phyloP scores from a whole-genome alignment of 1,140 invertebrate genomes.

The Macrosteles quadrilineatus region DNA sequence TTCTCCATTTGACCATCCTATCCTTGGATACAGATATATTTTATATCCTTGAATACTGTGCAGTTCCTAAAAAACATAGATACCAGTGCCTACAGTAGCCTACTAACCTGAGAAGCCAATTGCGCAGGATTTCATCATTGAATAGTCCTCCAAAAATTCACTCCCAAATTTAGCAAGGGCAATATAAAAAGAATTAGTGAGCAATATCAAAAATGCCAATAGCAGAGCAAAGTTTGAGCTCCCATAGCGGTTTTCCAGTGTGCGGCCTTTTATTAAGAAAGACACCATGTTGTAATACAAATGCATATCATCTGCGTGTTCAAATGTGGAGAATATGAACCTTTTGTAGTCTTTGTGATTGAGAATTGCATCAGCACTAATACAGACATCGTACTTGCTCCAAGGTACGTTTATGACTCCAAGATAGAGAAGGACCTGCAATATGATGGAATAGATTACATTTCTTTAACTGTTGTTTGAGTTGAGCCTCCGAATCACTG shows the following conservation, averaged over 20 bases:
- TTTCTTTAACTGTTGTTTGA: background rate
- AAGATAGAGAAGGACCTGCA: slow-evolving; percentile 53
- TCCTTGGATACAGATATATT: too few relatives aligned
- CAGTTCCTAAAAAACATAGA: too few relatives aligned
- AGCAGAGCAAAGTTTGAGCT: slow-evolving; percentile 60
- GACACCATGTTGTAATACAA: slow-evolving; percentile 76
- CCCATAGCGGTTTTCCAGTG: slow-evolving; percentile 60
- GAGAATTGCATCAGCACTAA: slow-evolving; percentile 59
- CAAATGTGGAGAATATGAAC: slow-evolving; percentile 62
- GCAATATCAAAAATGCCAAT: slow-evolving; percentile 56
- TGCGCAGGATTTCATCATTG: slow-evolving; percentile 59
- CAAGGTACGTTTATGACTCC: slow-evolving; percentile 57
- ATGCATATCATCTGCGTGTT: slow-evolving; percentile 72
- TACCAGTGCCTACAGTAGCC: too few relatives aligned
- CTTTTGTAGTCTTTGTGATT: slow-evolving; percentile 58
- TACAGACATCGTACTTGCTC: slow-evolving; percentile 59
- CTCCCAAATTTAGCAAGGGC: slow-evolving; percentile 48
- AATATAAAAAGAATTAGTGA: slow-evolving; percentile 59
- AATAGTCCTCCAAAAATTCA: slow-evolving; percentile 40
- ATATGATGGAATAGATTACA: slow-evolving; percentile 32
- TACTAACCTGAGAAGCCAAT: slow-evolving; percentile 66
- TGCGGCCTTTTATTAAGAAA: slow-evolving; percentile 63
- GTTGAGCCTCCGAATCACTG: background rate
- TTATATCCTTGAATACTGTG: too few relatives aligned
- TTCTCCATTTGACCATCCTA: too few relatives aligned